phyloP scores from a whole-genome alignment of 2,888 invertebrate species.

The Drosophila tripunctata region DNA sequence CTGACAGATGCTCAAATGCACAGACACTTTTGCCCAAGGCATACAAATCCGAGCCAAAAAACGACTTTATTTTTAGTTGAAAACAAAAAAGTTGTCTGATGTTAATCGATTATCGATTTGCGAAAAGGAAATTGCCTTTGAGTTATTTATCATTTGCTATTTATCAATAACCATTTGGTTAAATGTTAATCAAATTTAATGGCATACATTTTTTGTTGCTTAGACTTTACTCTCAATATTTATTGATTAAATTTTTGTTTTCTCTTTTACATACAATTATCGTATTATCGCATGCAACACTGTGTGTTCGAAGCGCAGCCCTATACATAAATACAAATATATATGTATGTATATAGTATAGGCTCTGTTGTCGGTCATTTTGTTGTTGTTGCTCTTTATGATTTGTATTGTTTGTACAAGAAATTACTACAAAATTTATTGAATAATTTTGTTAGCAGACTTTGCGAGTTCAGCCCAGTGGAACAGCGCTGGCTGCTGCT shows the following conservation, averaged over 20 bases:
- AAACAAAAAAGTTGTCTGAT: not conserved
- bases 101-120: slow-evolving; percentile 18
- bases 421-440: slow-evolving; percentile 80
- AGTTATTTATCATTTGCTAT: slow-evolving; percentile 16
- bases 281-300: slow-evolving; percentile 13
- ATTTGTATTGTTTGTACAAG: slow-evolving; percentile 76
- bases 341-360: too few relatives aligned
- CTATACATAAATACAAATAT: too few relatives aligned
- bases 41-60: not conserved
- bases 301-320: not conserved
- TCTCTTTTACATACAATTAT: not conserved
- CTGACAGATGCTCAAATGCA: not conserved
- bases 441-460: slow-evolving; percentile 69
- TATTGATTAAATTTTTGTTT: slow-evolving; percentile 48
- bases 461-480: slow-evolving; percentile 6
- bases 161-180: slow-evolving; percentile 33
- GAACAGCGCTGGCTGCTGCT: slow-evolving; percentile 7
- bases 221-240: slow-evolving; percentile 39
- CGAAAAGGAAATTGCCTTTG: not conserved
- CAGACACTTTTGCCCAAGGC: not conserved
- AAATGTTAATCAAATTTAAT: slow-evolving; percentile 42
- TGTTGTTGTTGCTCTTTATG: slow-evolving; percentile 56
- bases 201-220: slow-evolving; percentile 26
- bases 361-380: slow-evolving; percentile 36
- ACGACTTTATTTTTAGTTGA: slow-evolving; percentile 6